A percentile compares a stretch with the other conserved stretches of the same genome.
Conservation (phyloP, 2,888 invertebrate species). For the Phyto melanocephala region DNA sequence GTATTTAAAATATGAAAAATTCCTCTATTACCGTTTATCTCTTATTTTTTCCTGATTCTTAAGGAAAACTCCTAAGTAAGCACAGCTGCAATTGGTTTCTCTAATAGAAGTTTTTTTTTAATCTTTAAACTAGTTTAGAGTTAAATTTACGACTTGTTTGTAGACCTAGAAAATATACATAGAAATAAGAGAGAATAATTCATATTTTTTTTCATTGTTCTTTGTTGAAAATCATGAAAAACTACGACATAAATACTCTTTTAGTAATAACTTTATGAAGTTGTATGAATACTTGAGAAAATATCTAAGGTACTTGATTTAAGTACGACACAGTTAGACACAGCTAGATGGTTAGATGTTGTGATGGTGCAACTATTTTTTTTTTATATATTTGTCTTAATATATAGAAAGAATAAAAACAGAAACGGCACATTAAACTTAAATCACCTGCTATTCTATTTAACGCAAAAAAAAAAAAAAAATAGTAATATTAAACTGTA, state of each 20-base stretch:
- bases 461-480: conserved; percentile 30
- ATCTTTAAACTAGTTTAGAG: conserved; percentile 39
- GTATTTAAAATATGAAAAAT: neutral
- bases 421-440: conserved; percentile 57
- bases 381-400: neutral
- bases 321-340: conserved; percentile 18
- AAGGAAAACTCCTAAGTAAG: neutral
- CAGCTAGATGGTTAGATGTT: neutral
- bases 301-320: conserved; percentile 8
- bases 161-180: no score
- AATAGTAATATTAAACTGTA: conserved; percentile 23
- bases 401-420: conserved; percentile 1
- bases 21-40: no score
- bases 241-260: neutral
- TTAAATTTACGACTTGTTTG: conserved; percentile 19
- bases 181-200: neutral
- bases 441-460: conserved; percentile 63
- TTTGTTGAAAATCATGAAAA: no score
- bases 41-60: no score
- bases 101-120: neutral
- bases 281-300: conserved; percentile 37
- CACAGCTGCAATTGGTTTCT: no score
- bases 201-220: neutral
- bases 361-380: no score
- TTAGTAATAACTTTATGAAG: conserved; percentile 20